Evolutionary conservation across 2,113 vertebrate genomes (phyloP), one percentile per base, ranked within the genome.

Genomic region (Pituophis catenifer): DNA sequence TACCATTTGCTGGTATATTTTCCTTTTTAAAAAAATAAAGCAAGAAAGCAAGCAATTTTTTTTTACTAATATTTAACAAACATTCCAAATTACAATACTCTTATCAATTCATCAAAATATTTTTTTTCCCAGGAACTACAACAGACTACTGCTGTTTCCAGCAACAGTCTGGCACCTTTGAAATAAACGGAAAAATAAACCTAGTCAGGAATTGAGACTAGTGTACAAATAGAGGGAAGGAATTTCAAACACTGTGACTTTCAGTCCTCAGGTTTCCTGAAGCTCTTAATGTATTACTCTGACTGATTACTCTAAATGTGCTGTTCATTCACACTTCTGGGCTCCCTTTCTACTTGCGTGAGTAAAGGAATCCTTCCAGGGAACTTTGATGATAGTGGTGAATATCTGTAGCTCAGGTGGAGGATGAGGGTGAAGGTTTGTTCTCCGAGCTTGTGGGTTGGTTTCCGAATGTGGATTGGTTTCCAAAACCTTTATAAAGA

Each of bases 131-230:
- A 89, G 59, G 75, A 89, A 50, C 38, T 86, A 38, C 55, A 62
- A 70, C 48, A 89, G 88, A 48, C 89, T 48, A 55, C 26, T 62
- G 24, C 33, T 93, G 85, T 93, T 1, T 92, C 88, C 57, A 95
- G 94, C 93, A 95, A 26, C 87, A 94, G 90, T 33, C 4, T 97
- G 94, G 91, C 90, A 92, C 54, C 91, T 0, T 0, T 8, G 50
- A 95, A 91, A 93, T 92, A 92, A 94, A 94, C 54, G 89, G 94
- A 89, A 97, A 96, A 97, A 91, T 94, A 96, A 95, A 94, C 54
- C 9, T 70, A 97, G 24, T 94, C 90, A 91, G 93, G 92, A 96
- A 95, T 94, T 93, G 91, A 88, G 88, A 91, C 94, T 95, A 96
- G 94, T 95, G 95, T 96, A 93, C 94, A 97, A 96, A 95, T 88